These are phyloP conservation scores for Drosophila nikananu DNA, from an alignment of 1,140 invertebrate species.

Conservation along the genomic window DNA sequence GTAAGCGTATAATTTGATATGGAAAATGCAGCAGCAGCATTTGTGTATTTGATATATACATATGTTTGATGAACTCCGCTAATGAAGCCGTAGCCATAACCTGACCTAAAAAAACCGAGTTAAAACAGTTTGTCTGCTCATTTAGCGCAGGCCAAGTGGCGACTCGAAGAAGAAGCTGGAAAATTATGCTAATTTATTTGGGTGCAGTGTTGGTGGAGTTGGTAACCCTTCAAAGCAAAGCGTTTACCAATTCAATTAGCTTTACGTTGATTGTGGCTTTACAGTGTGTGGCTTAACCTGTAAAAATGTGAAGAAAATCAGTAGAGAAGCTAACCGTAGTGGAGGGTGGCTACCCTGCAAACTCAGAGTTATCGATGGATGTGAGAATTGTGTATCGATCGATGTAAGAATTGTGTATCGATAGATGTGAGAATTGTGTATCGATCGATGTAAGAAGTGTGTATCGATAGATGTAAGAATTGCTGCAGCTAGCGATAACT, in stretches of 20 bases:
- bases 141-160: conserved; percentile 56
- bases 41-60: not conserved
- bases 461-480: no score
- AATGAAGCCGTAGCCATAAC: conserved; percentile 58
- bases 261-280: conserved; percentile 23
- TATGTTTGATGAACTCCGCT: conserved; percentile 42
- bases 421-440: no score
- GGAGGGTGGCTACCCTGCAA: not conserved
- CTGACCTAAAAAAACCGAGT: conserved; percentile 6
- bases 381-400: no score
- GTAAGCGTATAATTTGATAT: conserved; percentile 49
- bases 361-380: no score
- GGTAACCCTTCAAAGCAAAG: conserved; percentile 13
- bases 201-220: conserved; percentile 2
- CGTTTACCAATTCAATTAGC: conserved; percentile 61
- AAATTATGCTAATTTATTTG: conserved; percentile 67
- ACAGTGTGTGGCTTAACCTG: conserved; percentile 23
- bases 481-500: no score
- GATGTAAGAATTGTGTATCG: no score
- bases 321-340: not conserved
- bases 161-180: conserved; percentile 43
- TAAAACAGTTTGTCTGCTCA: conserved; percentile 54
- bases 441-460: no score
- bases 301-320: not conserved
- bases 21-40: conserved; percentile 59